These are phyloP conservation scores for Brienomyrus brachyistius DNA, from an alignment of 2,113 vertebrate genomes.

Conservation along the genomic window DNA sequence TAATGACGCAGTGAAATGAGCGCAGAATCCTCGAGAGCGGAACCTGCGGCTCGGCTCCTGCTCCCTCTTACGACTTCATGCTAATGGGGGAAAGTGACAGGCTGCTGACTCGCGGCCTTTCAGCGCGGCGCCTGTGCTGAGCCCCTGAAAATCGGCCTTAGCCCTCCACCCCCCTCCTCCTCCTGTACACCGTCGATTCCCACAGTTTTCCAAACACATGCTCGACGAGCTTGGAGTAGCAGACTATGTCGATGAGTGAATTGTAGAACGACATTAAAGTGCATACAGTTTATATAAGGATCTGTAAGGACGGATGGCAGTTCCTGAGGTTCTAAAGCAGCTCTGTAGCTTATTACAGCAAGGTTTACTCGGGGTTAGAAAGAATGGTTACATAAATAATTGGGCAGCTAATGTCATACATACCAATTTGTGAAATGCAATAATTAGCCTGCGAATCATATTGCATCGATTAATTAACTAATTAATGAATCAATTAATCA, in stretches of 20 bases:
- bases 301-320: neutral
- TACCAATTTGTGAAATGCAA: neutral
- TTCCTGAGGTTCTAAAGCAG: neutral
- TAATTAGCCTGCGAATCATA: neutral
- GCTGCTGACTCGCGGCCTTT: neutral
- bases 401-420: neutral
- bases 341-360: neutral
- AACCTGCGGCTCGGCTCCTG: neutral
- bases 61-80: neutral
- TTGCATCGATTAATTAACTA: neutral
- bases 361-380: neutral
- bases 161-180: too few relatives aligned
- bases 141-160: neutral
- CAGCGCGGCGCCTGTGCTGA: neutral
- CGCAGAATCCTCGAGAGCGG: neutral
- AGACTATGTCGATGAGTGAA: neutral
- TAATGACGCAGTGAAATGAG: conserved; percentile 1
- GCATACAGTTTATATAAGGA: neutral
- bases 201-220: neutral
- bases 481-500: neutral
- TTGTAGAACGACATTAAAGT: neutral
- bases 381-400: neutral
- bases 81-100: conserved; percentile 1
- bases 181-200: neutral
- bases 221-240: neutral